Evolutionary conservation across 2,797 vertebrate genomes (phyloP), one percentile per base, ranked within the genome.

Genomic region (Enteromius paludinosus): DNA sequence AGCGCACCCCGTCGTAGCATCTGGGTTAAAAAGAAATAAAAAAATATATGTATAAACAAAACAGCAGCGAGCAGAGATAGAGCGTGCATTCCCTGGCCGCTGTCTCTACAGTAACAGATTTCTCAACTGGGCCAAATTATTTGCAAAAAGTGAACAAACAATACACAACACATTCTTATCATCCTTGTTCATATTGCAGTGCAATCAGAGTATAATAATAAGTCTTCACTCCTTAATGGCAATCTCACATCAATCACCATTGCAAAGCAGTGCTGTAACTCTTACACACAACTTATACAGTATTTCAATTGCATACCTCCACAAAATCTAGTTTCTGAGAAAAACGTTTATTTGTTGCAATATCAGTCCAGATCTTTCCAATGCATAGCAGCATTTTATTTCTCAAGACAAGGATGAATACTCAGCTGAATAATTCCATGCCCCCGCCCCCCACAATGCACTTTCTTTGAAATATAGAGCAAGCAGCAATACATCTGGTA

Each of bases 91-190:
- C 14, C 30, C 1, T 80, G 38, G 6, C 78, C 49, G 35, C 35
- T 47, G 78, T 72, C 41, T 35, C 78, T 68, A 80, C 47, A 69
- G 68, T 28, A 69, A 72, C 47, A 54, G 52, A 47, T 62, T 35
- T 14, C 28, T 61, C 41, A 71, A 35, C 41, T 61, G 38, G 18
- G 18, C 38, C 52, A 71, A 62, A 59, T 71, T 9, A 61, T 80
- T 47, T 45, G 7, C 20, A 56, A 56, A 69, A 25, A 56, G 4
- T 3, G 6, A 59, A 9, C 33, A 10, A 70, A 41, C 11, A 17
- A 12, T 18, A 45, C 7, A 59, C 0, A 17, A 59, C 12, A 52
- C 33, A 52, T n/a, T 59, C 4, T 66, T 54, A 23, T 11, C 35
- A 23, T 47, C 33, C 20, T 35, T 25, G 0, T 28, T 71, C 0